Evolutionary conservation across 64 coral and sea anemone species (phyloP).

Genomic region (Montipora sp.): DNA sequence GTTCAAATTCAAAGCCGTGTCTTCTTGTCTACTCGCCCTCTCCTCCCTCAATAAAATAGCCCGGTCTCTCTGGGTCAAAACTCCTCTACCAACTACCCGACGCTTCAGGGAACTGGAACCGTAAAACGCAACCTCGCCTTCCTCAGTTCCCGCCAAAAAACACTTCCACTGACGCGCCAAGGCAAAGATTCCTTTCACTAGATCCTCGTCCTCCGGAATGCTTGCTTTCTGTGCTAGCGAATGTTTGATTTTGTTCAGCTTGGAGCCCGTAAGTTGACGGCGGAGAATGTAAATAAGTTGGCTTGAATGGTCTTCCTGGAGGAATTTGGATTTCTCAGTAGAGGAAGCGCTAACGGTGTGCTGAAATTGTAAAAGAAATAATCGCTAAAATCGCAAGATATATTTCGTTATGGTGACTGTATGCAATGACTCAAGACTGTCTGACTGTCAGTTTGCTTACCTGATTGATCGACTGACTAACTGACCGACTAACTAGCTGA

Average conservation of each 20-base stretch:
- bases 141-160: constrained; percentile 90
- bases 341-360: constrained; percentile 51
- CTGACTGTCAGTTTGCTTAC: too few species aligned
- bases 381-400: background rate
- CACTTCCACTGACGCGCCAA: constrained; percentile 98
- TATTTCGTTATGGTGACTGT: too few species aligned
- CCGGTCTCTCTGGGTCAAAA: constrained; percentile 92
- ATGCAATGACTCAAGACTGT: too few species aligned
- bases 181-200: constrained; percentile 92
- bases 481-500: background rate
- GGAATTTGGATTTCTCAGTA: constrained; percentile 75
- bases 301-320: constrained; percentile 98
- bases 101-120: constrained; percentile 91
- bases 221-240: constrained; percentile 72
- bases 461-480: too few species aligned
- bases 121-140: constrained; percentile 91
- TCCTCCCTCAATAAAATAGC: constrained; percentile 94
- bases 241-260: constrained; percentile 81
- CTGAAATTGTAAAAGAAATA: constrained; percentile 37
- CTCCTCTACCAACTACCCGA: constrained; percentile 93
- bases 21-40: constrained; percentile 48
- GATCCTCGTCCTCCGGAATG: constrained; percentile 82
- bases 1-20: constrained; percentile 19
- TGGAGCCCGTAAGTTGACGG: constrained; percentile 84
- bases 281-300: constrained; percentile 90